Base-by-base conservation (phyloP, 2,888 invertebrate species). In the Diarsia rubi region DNA sequence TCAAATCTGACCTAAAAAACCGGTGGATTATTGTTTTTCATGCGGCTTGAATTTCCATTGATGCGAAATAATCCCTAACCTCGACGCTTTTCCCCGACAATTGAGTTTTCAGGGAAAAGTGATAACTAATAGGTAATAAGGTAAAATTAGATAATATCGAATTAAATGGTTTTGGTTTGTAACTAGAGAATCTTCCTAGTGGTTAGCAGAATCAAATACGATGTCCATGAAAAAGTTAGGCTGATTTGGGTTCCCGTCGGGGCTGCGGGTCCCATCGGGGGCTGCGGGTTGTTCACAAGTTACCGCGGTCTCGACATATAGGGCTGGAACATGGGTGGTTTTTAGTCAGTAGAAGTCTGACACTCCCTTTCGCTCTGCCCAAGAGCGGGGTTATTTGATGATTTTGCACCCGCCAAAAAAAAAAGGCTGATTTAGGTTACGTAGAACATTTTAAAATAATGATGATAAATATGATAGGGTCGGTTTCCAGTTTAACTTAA, bases 1-100 rank as follows among this genome's bases (percentile, higher is more conserved):
- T 79, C 79, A 70, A 76, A 71, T 76, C 49, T 76, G 81, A 76
- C 79, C 81, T 76, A 64, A 59, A 80, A 81, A 67, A 24, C 57
- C 37, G 54, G 54, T 65, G 21, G 76, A 66, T 79, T 47, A 59
- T 59, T 60, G n/a, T 47, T 81, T 67, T 76, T 67, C 76, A 79
- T 67, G 81, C 66, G 19, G 81, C 62, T 81, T 76, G 45, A 54
- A 76, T 42, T 71, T 49, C 44, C 76, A 42, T 54, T 31, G 67
- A 70, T 71, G 67, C 70, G 79, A 69, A 80, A 70, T 81, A 79
- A 79, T 79, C 79, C 76, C 24, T 42, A 59, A 42, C 19, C 65
- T 27, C 37, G 49, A 44, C 69, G 2, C n/a, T 71, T 47, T 47
- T 11, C n/a, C 27, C 12, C 3, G 9, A 74, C 52, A 69, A 81